These are phyloP conservation scores for Callipepla squamata DNA, from an alignment of 2,113 vertebrate genomes.

Conservation along the genomic window DNA sequence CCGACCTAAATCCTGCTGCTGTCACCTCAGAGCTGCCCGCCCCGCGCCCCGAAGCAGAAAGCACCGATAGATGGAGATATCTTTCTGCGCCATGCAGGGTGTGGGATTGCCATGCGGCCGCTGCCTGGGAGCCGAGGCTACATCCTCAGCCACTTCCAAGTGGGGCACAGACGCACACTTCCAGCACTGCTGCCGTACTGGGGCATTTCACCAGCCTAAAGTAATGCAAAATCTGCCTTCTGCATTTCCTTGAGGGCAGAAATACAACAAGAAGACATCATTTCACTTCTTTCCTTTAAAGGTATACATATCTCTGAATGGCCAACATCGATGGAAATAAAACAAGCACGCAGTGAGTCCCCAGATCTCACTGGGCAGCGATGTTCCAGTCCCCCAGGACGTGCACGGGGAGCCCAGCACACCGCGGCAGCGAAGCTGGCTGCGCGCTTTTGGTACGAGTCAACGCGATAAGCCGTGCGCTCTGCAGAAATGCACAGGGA, in stretches of 20 bases:
- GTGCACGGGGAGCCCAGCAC: neutral
- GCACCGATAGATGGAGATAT: neutral
- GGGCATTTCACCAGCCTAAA: neutral
- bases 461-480: neutral
- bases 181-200: neutral
- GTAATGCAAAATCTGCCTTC: neutral
- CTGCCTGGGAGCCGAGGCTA: no score
- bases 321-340: neutral
- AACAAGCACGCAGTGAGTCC: neutral
- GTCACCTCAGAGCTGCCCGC: constrained; percentile 26
- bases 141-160: neutral
- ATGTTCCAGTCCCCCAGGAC: neutral
- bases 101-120: fast-evolving
- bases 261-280: neutral
- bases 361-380: neutral
- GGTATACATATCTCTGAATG: neutral
- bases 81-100: fast-evolving
- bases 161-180: neutral
- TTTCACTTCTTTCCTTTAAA: constrained; percentile 2
- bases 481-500: neutral
- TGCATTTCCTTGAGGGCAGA: neutral
- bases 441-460: neutral
- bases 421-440: neutral
- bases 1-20: constrained; percentile 72
- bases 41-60: neutral